These are phyloP conservation scores for Neria commutata DNA, from an alignment of 2,888 invertebrate genomes.

Conservation along the genomic window DNA sequence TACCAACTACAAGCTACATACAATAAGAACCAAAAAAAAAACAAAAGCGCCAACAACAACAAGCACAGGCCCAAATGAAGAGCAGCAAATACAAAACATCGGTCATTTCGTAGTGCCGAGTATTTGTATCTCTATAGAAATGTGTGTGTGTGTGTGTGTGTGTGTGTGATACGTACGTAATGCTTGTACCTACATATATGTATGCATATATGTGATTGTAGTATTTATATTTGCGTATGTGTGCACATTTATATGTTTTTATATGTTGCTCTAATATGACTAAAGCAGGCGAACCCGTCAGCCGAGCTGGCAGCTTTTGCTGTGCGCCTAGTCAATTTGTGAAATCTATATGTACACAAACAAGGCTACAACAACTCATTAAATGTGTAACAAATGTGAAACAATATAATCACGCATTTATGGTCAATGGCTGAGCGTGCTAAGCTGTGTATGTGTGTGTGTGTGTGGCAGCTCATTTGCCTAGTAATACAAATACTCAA, in stretches of 20 bases:
- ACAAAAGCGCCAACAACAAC: background rate
- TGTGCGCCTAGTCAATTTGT: slow-evolving; percentile 50
- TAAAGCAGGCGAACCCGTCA: no score
- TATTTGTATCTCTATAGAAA: background rate
- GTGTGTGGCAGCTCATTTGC: no score
- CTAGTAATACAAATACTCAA: no score
- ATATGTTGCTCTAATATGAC: no score
- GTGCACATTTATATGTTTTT: background rate
- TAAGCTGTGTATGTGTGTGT: slow-evolving; percentile 8
- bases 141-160: background rate
- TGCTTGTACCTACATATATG: background rate
- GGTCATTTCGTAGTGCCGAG: background rate
- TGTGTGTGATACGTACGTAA: background rate
- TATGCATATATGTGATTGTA: background rate
- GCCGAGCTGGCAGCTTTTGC: slow-evolving; percentile 35
- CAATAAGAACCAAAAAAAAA: background rate
- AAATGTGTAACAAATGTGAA: no score
- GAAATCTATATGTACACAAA: slow-evolving; percentile 55
- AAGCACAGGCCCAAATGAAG: background rate
- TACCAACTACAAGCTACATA: background rate
- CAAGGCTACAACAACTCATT: slow-evolving; percentile 53
- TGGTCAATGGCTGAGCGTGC: background rate
- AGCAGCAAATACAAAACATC: background rate
- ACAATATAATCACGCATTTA: no score
- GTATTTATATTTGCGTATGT: no score